Conservation (phyloP, 1,140 invertebrate species). For the Meteorus sp. region DNA sequence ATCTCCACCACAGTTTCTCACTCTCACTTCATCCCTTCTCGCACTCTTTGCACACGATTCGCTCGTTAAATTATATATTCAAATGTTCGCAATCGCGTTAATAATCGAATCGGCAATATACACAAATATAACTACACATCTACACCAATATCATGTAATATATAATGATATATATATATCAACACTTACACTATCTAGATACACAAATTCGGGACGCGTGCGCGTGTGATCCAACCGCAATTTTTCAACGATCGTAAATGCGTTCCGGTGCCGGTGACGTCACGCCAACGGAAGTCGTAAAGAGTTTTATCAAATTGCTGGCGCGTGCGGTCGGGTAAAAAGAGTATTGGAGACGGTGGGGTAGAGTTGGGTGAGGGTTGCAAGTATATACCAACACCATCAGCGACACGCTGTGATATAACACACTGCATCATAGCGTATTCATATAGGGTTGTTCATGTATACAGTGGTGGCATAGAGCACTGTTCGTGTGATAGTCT, state of each 20-base stretch:
- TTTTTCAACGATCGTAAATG: constrained; percentile 28
- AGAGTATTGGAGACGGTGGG: too few species aligned
- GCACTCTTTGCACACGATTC: not conserved
- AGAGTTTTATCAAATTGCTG: constrained; percentile 32
- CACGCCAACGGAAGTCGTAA: constrained; percentile 28
- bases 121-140: not conserved
- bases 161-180: not conserved
- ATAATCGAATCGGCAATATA: constrained; percentile 1
- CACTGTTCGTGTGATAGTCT: constrained; percentile 35
- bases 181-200: not conserved
- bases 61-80: constrained; percentile 16
- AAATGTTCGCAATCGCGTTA: constrained; percentile 3
- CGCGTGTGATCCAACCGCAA: not conserved
- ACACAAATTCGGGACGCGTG: not conserved
- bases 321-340: constrained; percentile 25
- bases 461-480: not conserved
- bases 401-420: not conserved
- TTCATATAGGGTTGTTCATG: not conserved
- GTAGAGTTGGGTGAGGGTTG: not conserved
- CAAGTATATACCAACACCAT: constrained; percentile 5
- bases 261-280: constrained; percentile 26
- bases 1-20: too few species aligned
- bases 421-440: not conserved
- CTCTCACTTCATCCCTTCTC: too few species aligned
- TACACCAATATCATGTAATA: not conserved